A percentile compares a stretch with the other conserved stretches of the same genome.
Conservation (phyloP, 1,140 invertebrate genomes). For the Dreissena polymorpha region DNA sequence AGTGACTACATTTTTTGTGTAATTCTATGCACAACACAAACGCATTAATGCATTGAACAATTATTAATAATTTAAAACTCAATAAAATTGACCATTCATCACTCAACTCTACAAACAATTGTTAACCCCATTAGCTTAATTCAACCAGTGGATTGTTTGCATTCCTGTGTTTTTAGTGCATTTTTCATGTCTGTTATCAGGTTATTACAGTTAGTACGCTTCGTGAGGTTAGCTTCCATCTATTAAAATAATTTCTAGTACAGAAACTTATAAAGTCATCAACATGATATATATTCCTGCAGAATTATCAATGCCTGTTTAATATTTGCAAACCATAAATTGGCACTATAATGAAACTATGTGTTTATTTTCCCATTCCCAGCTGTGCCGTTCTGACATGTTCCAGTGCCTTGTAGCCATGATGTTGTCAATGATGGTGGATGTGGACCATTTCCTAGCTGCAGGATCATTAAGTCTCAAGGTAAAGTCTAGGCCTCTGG, state of each 20-base stretch:
- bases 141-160: too few species aligned
- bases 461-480: conserved; percentile 69
- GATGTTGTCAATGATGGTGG: conserved; percentile 66
- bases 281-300: not conserved
- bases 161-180: too few species aligned
- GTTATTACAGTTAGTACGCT: too few species aligned
- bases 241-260: not conserved
- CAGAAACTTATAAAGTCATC: not conserved
- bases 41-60: too few species aligned
- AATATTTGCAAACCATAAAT: not conserved
- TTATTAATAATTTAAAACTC: too few species aligned
- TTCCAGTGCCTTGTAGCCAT: conserved; percentile 75
- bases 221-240: not conserved
- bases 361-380: not conserved
- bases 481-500: conserved; percentile 50
- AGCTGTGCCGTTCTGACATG: not conserved
- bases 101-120: too few species aligned
- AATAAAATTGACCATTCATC: too few species aligned
- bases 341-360: not conserved
- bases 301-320: not conserved
- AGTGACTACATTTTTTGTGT: too few species aligned
- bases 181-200: too few species aligned
- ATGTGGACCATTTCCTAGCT: conserved; percentile 75
- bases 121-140: too few species aligned
- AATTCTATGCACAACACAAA: too few species aligned